Percentiles rank a stretch among this genome's conserved stretches.
These are phyloP conservation scores for Hycleus cichorii DNA, from an alignment of 1,140 invertebrate genomes.

Conservation along the genomic window DNA sequence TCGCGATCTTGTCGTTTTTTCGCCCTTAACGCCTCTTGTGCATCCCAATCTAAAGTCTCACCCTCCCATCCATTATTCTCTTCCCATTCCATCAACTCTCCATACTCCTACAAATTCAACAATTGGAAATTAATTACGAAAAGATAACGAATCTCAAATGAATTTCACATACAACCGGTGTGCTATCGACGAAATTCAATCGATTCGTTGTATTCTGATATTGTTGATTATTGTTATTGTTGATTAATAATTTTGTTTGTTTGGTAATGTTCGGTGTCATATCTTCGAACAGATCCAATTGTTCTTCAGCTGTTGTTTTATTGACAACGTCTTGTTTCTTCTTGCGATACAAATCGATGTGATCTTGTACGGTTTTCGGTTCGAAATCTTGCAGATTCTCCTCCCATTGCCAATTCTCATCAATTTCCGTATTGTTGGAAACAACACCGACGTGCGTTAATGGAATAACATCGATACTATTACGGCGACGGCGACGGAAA, in stretches of 20 bases:
- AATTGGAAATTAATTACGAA: neutral
- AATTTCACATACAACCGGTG: slow-evolving; percentile 11
- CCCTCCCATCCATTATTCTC: slow-evolving; percentile 48
- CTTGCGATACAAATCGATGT: slow-evolving; percentile 49
- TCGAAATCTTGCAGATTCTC: slow-evolving; percentile 34
- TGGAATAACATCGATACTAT: slow-evolving; percentile 46
- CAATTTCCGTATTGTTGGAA: slow-evolving; percentile 34
- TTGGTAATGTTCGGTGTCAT: slow-evolving; percentile 49
- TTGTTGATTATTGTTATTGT: slow-evolving; percentile 31
- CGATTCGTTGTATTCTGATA: slow-evolving; percentile 32
- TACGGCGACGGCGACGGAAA: slow-evolving; percentile 44
- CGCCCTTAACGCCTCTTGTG: slow-evolving; percentile 42
- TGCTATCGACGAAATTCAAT: slow-evolving; percentile 31
- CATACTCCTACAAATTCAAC: slow-evolving; percentile 2
- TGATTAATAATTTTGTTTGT: slow-evolving; percentile 45
- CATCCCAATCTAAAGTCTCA: slow-evolving; percentile 43
- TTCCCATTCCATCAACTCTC: slow-evolving; percentile 43
- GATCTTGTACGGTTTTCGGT: slow-evolving; percentile 46
- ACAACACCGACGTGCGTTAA: slow-evolving; percentile 46
- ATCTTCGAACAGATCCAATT: slow-evolving; percentile 47
- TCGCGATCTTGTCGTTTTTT: slow-evolving; percentile 45
- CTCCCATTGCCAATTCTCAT: slow-evolving; percentile 45
- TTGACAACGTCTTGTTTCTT: slow-evolving; percentile 26
- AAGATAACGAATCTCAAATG: neutral
- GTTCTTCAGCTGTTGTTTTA: slow-evolving; percentile 22